Conservation (phyloP, 2,888 invertebrate species). For the Synanthedon formicaeformis region DNA sequence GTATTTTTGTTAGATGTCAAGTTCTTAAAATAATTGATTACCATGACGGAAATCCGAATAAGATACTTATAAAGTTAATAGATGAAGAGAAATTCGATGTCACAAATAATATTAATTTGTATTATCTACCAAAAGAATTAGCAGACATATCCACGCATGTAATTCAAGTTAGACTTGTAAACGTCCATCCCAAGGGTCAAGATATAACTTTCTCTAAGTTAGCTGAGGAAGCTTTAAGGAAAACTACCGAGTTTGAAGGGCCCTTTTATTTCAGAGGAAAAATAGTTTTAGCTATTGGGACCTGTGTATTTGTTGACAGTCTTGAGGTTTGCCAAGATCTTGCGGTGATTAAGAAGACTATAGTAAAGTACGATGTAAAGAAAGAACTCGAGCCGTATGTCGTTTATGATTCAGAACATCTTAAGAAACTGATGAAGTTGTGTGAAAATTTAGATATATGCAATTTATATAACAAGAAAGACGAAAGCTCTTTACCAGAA, state of each 20-base stretch:
- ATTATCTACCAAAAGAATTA: conserved; percentile 62
- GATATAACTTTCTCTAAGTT: conserved; percentile 48
- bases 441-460: conserved; percentile 32
- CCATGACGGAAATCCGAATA: conserved; percentile 31
- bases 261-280: conserved; percentile 50
- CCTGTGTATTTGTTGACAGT: conserved; percentile 75
- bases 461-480: conserved; percentile 6
- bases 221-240: conserved; percentile 31
- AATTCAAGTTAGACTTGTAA: conserved; percentile 40
- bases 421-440: conserved; percentile 53
- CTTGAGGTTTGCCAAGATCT: conserved; percentile 70
- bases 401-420: conserved; percentile 52
- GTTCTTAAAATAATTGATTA: conserved; percentile 55
- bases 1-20: conserved; percentile 67
- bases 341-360: conserved; percentile 49
- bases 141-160: conserved; percentile 53
- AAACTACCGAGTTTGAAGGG: conserved; percentile 33
- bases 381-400: conserved; percentile 54
- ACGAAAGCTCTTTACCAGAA: not conserved
- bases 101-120: conserved; percentile 48
- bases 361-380: conserved; percentile 68
- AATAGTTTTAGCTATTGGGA: conserved; percentile 69
- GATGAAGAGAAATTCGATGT: conserved; percentile 69
- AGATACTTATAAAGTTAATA: conserved; percentile 65
- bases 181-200: conserved; percentile 45